Conservation (phyloP, 2,113 vertebrate genomes). For the Amazona vittata region DNA sequence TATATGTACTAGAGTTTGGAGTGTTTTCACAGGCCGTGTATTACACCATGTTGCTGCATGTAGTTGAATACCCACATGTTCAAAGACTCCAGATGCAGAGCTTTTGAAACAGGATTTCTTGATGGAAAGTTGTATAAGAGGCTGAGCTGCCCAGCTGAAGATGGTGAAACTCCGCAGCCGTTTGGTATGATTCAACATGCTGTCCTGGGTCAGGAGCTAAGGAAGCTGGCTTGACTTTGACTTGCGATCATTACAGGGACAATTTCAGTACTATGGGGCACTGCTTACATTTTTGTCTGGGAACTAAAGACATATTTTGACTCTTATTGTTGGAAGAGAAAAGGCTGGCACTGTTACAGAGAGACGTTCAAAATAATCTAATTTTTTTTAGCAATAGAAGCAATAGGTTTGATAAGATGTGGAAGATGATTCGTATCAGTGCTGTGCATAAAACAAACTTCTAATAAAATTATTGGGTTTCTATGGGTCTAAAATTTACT, state of each 20-base stretch:
- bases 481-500: neutral
- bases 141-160: neutral
- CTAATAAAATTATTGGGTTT: neutral
- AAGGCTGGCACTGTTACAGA: neutral
- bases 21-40: neutral
- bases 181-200: neutral
- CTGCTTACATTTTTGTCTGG: neutral
- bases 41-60: neutral
- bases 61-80: neutral
- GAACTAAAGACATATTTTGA: neutral
- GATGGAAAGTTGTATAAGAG: neutral
- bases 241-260: neutral
- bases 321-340: neutral
- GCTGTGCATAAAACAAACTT: neutral
- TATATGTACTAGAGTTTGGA: fast-evolving
- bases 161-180: neutral
- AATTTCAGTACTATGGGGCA: neutral
- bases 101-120: neutral
- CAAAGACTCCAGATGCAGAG: neutral
- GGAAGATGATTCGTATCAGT: neutral
- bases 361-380: neutral
- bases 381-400: neutral
- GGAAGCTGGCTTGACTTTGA: neutral
- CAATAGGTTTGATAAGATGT: neutral
- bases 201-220: neutral